Base-by-base conservation (phyloP, 2,888 invertebrate genomes). In the Megamerina dolium region DNA sequence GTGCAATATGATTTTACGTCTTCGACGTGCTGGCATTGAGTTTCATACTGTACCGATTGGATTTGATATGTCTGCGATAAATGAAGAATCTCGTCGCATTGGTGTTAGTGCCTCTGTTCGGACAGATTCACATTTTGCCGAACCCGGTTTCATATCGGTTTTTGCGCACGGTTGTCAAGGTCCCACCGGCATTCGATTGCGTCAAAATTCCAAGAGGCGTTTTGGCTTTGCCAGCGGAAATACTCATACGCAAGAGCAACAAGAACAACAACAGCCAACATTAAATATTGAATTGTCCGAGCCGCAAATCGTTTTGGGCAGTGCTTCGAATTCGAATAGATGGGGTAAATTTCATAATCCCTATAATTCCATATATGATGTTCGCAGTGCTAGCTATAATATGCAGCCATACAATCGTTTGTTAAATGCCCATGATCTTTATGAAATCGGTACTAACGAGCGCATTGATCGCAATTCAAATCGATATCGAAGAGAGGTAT, bases 81-180 rank as follows among this genome's bases (percentile, higher is more conserved):
- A 58, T 29, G 68, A 66, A 37, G 63, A 62, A 41, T 64, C 66
- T 1, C 52, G 66, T 3, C 57, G 67, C 29, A 34, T 56, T 19
- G 61, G 63, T 9, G 54, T 64, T 2, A 8, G 8, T 8, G 66
- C 71, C 10, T 65, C 70, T 0, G 68, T 70, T 16, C 80, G 84
- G 65, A 87, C 87, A 0, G 87, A 87, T 60, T 87, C 87, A 0
- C 87, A 86, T 62, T 89, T 89, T 58, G 77, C 87, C 1, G 88
- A 89, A 56, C 88, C 88, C 0, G 84, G 87, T 12, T 88, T 88
- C 57, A 84, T 87, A 26, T 87, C 87, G 33, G 87, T 89, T 0
- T 88, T 88, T 59, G 88, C 88, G 0, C 87, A 87, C 52, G 87
- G 87, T 1, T 89, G 88, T 58, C 82, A 84, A 57, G 80, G 53